Conservation (phyloP, 2,113 vertebrate genomes). For the Triplophysa dalaica region DNA sequence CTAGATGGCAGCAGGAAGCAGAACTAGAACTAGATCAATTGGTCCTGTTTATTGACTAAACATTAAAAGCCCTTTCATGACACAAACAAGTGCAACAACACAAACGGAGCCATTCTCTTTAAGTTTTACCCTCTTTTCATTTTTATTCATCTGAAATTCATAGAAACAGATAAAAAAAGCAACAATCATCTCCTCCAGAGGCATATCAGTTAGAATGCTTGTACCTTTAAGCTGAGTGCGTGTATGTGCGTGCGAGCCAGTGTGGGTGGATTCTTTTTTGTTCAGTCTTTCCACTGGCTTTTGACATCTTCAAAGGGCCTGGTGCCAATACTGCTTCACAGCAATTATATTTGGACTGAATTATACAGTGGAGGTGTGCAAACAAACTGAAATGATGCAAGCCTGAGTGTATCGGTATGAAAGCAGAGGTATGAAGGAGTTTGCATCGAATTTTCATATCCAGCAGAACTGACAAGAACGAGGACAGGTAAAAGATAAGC, state of each 20-base stretch:
- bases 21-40: not conserved
- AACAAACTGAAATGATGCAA: constrained; percentile 20
- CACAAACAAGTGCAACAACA: constrained; percentile 10
- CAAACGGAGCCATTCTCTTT: not conserved
- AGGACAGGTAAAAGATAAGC: not conserved
- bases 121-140: constrained; percentile 11
- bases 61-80: not conserved
- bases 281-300: constrained; percentile 17
- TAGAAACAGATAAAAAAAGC: constrained; percentile 59
- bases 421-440: constrained; percentile 12
- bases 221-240: not conserved
- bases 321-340: constrained; percentile 27
- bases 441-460: not conserved
- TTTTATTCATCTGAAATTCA: constrained; percentile 53
- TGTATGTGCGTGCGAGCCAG: constrained; percentile 13
- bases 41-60: not conserved
- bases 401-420: constrained; percentile 35
- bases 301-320: constrained; percentile 34
- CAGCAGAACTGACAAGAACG: not conserved
- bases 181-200: constrained; percentile 25
- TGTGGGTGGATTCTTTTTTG: constrained; percentile 5
- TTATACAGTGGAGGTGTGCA: constrained; percentile 12
- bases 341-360: not conserved
- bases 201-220: constrained; percentile 4
- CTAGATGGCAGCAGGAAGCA: constrained; percentile 44